These are phyloP conservation scores for Indicator indicator DNA, from an alignment of 2,113 vertebrate genomes.

Conservation along the genomic window DNA sequence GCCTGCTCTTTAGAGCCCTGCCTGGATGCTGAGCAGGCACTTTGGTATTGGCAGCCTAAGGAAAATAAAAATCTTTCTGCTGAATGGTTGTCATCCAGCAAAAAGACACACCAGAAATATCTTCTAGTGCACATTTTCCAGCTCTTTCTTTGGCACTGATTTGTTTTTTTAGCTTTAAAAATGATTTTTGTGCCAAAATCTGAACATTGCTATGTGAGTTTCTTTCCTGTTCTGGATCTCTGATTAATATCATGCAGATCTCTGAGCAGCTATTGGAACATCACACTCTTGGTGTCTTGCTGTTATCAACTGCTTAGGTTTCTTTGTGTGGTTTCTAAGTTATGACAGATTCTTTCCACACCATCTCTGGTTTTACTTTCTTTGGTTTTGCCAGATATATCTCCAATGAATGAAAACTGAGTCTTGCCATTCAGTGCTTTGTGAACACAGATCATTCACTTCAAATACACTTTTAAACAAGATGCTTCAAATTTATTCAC, in stretches of 20 bases:
- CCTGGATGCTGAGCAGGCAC: background rate
- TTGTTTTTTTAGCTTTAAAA: background rate
- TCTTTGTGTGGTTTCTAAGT: background rate
- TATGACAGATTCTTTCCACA: background rate
- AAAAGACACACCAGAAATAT: background rate
- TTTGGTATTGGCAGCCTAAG: background rate
- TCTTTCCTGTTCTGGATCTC: background rate
- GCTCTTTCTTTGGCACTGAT: background rate
- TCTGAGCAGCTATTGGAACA: accelerated
- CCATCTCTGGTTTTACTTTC: background rate
- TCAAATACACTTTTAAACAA: background rate
- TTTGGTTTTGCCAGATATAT: background rate
- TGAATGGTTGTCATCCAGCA: background rate
- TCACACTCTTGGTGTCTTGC: background rate
- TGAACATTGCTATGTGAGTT: background rate
- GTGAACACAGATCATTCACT: background rate
- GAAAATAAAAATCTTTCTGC: background rate
- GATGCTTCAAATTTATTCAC: background rate
- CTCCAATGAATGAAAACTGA: background rate
- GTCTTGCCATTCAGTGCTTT: background rate
- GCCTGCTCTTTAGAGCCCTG: background rate
- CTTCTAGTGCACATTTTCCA: background rate
- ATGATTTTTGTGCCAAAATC: background rate
- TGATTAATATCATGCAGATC: background rate
- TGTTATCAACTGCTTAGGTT: background rate